Percentiles rank a stretch among this genome's conserved stretches.
These are phyloP conservation scores for Mixornis gularis DNA, from an alignment of 2,113 vertebrate genomes.

Conservation along the genomic window DNA sequence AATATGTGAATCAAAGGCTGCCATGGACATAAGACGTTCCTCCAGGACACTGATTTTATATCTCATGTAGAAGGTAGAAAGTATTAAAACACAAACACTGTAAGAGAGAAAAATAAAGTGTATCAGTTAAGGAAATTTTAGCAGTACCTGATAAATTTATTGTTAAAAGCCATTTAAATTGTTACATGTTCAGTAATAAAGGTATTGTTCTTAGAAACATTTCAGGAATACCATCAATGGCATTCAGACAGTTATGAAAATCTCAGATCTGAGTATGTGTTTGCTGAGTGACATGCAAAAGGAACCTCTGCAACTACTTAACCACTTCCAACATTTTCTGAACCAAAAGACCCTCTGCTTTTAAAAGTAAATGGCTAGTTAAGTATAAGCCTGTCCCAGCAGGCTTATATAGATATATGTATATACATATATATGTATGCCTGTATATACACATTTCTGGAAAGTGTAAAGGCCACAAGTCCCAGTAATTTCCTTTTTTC, in stretches of 20 bases:
- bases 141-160: neutral
- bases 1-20: slow-evolving; percentile 71
- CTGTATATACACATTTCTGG: neutral
- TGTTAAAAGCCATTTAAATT: neutral
- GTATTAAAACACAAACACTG: slow-evolving; percentile 84
- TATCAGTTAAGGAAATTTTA: neutral
- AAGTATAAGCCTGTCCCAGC: neutral
- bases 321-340: neutral
- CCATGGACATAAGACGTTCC: slow-evolving; percentile 76
- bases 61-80: slow-evolving; percentile 90
- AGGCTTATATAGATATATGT: neutral
- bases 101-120: neutral
- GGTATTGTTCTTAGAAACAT: neutral
- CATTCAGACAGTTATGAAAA: neutral
- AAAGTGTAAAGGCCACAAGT: neutral
- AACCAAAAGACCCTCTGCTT: neutral
- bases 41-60: slow-evolving; percentile 85
- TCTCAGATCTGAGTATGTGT: neutral
- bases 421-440: neutral
- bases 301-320: neutral
- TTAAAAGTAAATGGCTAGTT: neutral
- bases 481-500: neutral
- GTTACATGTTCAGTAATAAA: neutral
- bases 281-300: neutral
- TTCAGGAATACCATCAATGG: neutral